Percentiles rank a stretch among this genome's conserved stretches.
Conservation (phyloP, 2,797 vertebrate genomes). For the Pyrocephalus nanus region DNA sequence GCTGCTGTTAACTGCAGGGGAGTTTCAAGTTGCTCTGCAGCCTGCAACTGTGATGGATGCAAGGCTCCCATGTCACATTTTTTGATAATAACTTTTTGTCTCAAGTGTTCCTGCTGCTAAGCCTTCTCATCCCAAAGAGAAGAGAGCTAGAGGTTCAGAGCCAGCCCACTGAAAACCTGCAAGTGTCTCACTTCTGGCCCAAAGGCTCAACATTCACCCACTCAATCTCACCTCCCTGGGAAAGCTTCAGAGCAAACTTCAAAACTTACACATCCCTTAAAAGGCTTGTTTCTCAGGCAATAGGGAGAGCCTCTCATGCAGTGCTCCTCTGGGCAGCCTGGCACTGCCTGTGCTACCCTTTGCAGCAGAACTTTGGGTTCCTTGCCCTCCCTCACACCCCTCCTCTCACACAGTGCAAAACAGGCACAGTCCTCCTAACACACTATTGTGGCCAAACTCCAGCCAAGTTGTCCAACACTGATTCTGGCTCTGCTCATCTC, state of each 20-base stretch:
- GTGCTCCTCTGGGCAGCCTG: not conserved
- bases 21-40: not conserved
- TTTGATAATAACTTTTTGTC: not conserved
- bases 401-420: not conserved
- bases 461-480: not conserved
- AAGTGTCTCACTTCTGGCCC: not conserved
- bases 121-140: not conserved
- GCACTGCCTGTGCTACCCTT: not conserved
- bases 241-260: slow-evolving; percentile 7
- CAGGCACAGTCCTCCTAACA: not conserved
- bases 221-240: slow-evolving; percentile 12
- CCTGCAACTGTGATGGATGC: not conserved
- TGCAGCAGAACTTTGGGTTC: not conserved
- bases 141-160: not conserved
- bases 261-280: not conserved
- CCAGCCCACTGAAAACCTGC: not conserved
- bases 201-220: not conserved
- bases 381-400: not conserved
- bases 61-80: not conserved
- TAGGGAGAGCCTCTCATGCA: not conserved
- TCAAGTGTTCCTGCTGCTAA: not conserved
- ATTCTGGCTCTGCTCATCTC: not conserved
- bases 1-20: not conserved
- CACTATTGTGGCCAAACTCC: not conserved
- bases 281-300: not conserved